Percentiles rank a stretch among this genome's conserved stretches.
Evolutionary conservation across 1,140 invertebrate genomes (phyloP).

Genomic region (Protaetia brevitarsis): DNA sequence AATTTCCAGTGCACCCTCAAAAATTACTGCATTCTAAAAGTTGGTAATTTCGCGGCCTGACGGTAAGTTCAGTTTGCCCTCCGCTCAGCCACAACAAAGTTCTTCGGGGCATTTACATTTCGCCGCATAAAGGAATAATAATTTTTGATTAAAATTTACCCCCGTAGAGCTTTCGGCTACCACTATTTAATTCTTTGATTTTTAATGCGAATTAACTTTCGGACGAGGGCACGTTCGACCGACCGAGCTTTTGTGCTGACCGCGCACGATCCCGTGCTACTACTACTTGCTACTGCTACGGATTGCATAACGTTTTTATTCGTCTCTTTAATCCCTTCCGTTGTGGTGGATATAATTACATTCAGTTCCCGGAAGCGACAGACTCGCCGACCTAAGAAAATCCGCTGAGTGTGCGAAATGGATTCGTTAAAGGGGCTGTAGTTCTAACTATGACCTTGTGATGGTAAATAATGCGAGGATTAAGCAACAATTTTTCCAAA

Average conservation of each 20-base stretch:
- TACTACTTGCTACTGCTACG: no score
- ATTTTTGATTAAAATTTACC: constrained; percentile 20
- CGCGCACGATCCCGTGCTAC: no score
- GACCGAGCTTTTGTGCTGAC: constrained; percentile 8
- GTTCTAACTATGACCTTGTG: no score
- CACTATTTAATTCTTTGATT: constrained; percentile 9
- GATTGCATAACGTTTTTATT: constrained; percentile 15
- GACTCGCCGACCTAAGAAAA: background rate
- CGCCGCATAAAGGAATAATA: constrained; percentile 18
- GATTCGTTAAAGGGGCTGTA: no score
- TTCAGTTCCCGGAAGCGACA: background rate
- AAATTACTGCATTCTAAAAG: constrained; percentile 23
- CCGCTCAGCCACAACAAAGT: constrained; percentile 17
- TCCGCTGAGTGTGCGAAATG: background rate
- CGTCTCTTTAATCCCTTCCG: background rate
- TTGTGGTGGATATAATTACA: constrained; percentile 9
- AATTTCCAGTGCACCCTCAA: constrained; percentile 19
- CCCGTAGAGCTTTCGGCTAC: constrained; percentile 1
- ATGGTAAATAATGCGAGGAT: no score
- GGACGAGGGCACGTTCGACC: no score
- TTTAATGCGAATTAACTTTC: constrained; percentile 18
- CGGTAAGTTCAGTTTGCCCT: constrained; percentile 13
- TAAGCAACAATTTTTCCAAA: no score
- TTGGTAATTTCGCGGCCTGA: constrained; percentile 19
- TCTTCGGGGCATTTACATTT: constrained; percentile 21